These are phyloP conservation scores for Drosophila ananassae DNA, from an alignment of 1,140 invertebrate genomes.

Conservation along the genomic window DNA sequence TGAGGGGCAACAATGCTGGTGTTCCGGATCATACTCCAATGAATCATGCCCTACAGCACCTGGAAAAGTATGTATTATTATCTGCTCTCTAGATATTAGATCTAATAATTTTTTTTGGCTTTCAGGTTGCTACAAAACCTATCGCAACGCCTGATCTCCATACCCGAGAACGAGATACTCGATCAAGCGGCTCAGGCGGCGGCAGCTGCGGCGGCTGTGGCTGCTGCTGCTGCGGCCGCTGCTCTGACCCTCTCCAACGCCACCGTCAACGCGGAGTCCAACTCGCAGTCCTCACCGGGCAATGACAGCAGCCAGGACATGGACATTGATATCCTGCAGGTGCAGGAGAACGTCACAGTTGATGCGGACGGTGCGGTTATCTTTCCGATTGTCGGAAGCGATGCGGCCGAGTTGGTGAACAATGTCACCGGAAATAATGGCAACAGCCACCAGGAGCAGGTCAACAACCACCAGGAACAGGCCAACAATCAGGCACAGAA, in stretches of 20 bases:
- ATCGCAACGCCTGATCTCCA: conserved; percentile 85
- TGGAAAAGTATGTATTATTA: conserved; percentile 85
- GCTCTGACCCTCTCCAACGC: conserved; percentile 68
- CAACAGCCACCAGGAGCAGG: conserved; percentile 52
- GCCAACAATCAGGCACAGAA: conserved; percentile 6
- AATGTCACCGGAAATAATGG: conserved; percentile 34
- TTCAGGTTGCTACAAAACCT: conserved; percentile 86
- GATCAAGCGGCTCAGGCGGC: conserved; percentile 70
- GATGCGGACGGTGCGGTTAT: conserved; percentile 77
- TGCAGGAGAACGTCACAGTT: conserved; percentile 83
- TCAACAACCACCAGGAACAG: conserved; percentile 42
- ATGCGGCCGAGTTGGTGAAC: conserved; percentile 36
- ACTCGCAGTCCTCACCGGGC: conserved; percentile 47
- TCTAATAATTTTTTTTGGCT: neutral
- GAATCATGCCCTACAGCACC: conserved; percentile 88
- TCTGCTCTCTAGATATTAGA: neutral
- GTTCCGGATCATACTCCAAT: conserved; percentile 89
- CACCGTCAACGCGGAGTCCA: conserved; percentile 62
- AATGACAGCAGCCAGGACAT: conserved; percentile 84
- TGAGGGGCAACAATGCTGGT: conserved; percentile 90
- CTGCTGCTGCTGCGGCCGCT: conserved; percentile 68
- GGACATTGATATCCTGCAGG: conserved; percentile 85
- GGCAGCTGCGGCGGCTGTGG: conserved; percentile 70
- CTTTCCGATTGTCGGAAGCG: conserved; percentile 58
- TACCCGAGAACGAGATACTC: conserved; percentile 85